Evolutionary conservation across 2,113 vertebrate species (phyloP), one percentile per base, ranked within the genome.

Genomic region (Nesogale talazaci): DNA sequence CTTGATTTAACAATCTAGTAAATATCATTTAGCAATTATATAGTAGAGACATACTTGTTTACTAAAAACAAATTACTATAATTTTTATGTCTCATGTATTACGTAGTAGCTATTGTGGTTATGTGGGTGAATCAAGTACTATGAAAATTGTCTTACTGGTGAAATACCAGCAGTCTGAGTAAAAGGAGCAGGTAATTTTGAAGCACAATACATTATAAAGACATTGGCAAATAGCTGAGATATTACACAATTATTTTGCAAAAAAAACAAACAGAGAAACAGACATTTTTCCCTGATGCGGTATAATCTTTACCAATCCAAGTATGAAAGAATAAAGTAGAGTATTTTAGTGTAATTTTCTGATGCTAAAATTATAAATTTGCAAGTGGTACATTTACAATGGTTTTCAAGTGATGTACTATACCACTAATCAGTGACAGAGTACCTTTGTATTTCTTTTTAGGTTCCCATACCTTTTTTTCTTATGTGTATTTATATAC

Each of bases 161-260:
- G 36, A 86, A 74, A 2, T 74, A 63, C 19, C 22, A 74, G 29
- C 84, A 52, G 17, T 61, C 4, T 59, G 25, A 56, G 72, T 59
- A 14, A 90, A 92, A 91, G 82, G 52, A 82, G 1, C 6, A 57
- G 70, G 19, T 2, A 36, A 34, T 25, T 89, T 85, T 93, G 27
- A 94, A 89, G n/a, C 36, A 56, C 31, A 74, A 6, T 40, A 25
- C 10, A 67, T 19, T 20, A 4, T 65, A 79, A 88, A 88, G 80
- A 17, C 46, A 91, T 89, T 79, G 19, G 40, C 38, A 79, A 89
- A 36, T 3, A 83, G 56, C 12, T 65, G 42, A 96, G 85, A 93
- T 19, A 46, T 91, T 78, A 86, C 40, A 86, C 85, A 75, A 74
- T 74, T n/a, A n/a, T 67, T 20, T 74, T 85, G 75, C 46, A 34